Percentiles rank a stretch among this genome's conserved stretches.
These are phyloP conservation scores for Troides helena DNA, from an alignment of 2,888 invertebrate species.

Conservation along the genomic window DNA sequence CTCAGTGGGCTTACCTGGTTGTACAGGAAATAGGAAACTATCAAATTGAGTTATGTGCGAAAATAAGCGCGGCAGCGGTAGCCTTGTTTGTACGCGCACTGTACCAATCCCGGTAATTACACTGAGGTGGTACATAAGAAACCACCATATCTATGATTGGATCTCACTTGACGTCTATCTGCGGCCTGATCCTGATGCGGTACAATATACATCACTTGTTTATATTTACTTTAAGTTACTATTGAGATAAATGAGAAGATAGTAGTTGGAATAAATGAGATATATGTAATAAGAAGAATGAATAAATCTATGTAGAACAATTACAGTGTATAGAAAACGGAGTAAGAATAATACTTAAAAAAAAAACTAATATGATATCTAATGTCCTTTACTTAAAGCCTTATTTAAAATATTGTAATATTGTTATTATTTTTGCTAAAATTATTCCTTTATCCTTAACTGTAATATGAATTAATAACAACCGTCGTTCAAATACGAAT, in stretches of 20 bases:
- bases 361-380: too few species aligned
- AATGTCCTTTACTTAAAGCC: too few species aligned
- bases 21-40: conserved; percentile 19
- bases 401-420: too few species aligned
- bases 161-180: conserved; percentile 30
- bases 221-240: background rate
- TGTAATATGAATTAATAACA: too few species aligned
- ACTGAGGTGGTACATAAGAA: conserved; percentile 27
- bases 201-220: background rate
- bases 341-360: too few species aligned
- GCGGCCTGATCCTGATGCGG: conserved; percentile 1
- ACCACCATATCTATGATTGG: conserved; percentile 39
- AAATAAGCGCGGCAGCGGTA: conserved; percentile 21
- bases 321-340: too few species aligned
- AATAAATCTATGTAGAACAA: too few species aligned
- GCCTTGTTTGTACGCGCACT: conserved; percentile 27
- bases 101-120: conserved; percentile 36
- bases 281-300: too few species aligned
- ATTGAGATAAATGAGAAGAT: background rate
- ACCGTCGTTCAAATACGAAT: too few species aligned
- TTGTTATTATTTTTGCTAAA: too few species aligned
- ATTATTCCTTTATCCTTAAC: too few species aligned
- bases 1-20: conserved; percentile 14
- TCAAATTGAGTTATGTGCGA: conserved; percentile 19
- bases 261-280: too few species aligned